Base-by-base conservation (phyloP, 2,797 vertebrate species). In the Helicolenus hilgendorfi region DNA sequence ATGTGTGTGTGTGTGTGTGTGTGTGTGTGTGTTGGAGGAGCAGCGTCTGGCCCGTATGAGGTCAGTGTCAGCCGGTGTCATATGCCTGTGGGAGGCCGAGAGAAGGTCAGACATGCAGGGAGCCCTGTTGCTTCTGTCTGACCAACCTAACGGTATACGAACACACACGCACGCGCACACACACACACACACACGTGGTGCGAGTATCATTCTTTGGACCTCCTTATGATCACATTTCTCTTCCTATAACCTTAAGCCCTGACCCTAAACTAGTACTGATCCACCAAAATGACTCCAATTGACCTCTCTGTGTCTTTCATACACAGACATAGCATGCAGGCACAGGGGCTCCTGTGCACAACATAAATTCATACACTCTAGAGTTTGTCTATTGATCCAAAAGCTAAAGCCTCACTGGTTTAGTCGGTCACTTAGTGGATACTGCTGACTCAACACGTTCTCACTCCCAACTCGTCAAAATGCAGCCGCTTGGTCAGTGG, bases 1-100 rank as follows among this genome's bases (percentile, higher is more conserved):
- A 38, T 59, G 2, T 10, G 62, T 33, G 53, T 15, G 20, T 11
- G 62, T 26, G 81, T 63, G 81, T 20, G 38, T 15, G 38, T 7
- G 38, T 41, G 41, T 18, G 41, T 18, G 68, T 60, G 56, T 33
- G 22, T 31, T 35, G n/a, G 22, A 22, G 33, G 15, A 18, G 18
- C 72, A 20, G 69, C 3, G 4, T 76, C 77, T 60, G 67, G 72
- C 24, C 70, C 0, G 20, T 36, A 79, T 68, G 72, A 49, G 84
- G 78, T 88, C 84, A 78, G 83, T 69, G 79, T 90, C 83, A 85
- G 70, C 73, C 49, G 7, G 76, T 85, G 83, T 92, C 83, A 64
- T 9, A 65, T 79, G 73, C 41, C 83, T 79, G 71, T 45, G 2
- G 83, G 80, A 74, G 63, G 78, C 72, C 2, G 4, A 55, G 59